Evolutionary conservation across 2,888 invertebrate species (phyloP).

Genomic region (Drosophila formosana): DNA sequence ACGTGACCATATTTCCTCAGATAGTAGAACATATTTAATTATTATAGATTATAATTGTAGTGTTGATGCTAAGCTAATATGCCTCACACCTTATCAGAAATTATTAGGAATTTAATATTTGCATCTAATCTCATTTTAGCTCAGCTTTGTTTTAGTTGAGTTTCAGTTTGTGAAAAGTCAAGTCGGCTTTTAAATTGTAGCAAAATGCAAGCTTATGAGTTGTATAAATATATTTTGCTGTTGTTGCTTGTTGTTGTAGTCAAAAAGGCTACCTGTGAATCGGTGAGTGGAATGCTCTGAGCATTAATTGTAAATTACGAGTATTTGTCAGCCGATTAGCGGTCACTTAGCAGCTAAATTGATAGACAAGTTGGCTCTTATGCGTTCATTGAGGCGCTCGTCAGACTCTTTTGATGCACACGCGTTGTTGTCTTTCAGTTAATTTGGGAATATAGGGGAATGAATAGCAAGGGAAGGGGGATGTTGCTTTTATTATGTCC

Average conservation of each 20-base stretch:
- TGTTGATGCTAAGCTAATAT: too few relatives aligned
- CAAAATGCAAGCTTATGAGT: neutral
- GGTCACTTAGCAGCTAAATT: neutral
- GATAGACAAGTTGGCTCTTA: constrained; percentile 8
- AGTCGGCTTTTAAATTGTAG: neutral
- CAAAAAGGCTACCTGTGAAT: neutral
- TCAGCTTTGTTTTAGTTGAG: neutral
- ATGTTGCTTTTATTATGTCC: constrained; percentile 4
- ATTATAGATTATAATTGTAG: too few relatives aligned
- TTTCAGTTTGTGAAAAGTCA: neutral
- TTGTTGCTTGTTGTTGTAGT: neutral
- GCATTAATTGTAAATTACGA: neutral
- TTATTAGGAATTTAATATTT: neutral
- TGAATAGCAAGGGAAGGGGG: neutral
- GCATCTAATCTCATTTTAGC: neutral
- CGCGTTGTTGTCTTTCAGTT: constrained; percentile 24
- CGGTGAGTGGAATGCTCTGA: neutral
- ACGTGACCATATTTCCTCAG: too few relatives aligned
- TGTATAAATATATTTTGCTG: neutral
- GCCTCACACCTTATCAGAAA: neutral
- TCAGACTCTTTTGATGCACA: constrained; percentile 25
- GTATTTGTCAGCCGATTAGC: neutral
- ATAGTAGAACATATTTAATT: too few relatives aligned
- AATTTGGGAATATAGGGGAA: constrained; percentile 29
- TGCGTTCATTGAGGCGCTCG: constrained; percentile 5